phyloP scores from a whole-genome alignment of 1,140 invertebrate species.

The Sogatella furcifera region DNA sequence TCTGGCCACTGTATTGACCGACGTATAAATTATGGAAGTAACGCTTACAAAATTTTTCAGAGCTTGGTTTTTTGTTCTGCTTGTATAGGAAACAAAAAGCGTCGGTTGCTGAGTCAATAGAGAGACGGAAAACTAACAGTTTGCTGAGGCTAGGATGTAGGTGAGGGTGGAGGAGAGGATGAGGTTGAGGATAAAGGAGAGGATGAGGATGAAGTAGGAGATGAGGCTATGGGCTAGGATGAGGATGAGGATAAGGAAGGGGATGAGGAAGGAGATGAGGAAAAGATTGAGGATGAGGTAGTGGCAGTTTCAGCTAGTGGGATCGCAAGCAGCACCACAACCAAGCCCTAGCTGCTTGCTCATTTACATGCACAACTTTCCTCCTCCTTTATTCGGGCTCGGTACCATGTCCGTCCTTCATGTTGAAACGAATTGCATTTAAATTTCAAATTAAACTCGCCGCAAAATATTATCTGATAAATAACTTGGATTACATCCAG shows the following conservation, averaged over 20 bases:
- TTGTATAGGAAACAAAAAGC: neutral
- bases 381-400: neutral
- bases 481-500: too few species aligned
- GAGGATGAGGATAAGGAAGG: too few species aligned
- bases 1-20: neutral
- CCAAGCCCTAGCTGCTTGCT: neutral
- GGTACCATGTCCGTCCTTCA: neutral
- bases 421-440: neutral
- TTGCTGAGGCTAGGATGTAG: neutral
- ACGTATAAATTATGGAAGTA: neutral
- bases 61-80: neutral
- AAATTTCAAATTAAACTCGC: too few species aligned
- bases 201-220: neutral
- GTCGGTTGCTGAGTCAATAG: neutral
- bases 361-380: neutral
- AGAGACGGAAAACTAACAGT: neutral
- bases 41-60: neutral
- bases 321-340: neutral
- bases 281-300: neutral
- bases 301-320: neutral
- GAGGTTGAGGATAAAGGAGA: neutral
- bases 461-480: too few species aligned
- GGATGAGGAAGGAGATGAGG: neutral
- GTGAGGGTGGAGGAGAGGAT: neutral
- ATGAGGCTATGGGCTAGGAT: too few species aligned